These are phyloP conservation scores for Masticophis lateralis DNA, from an alignment of 2,797 vertebrate species.

Conservation along the genomic window DNA sequence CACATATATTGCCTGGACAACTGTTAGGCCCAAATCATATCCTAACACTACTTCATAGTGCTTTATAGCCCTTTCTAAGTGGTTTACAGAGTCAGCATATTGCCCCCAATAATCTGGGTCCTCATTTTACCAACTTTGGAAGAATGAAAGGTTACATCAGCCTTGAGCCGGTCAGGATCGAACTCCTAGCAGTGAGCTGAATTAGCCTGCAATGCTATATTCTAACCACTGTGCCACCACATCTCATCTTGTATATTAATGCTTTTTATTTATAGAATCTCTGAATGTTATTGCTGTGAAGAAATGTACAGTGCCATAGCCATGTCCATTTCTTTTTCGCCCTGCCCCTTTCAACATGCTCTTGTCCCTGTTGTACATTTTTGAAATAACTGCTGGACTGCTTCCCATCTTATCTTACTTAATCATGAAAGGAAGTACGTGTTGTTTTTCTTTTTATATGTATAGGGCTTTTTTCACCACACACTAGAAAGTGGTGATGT, in stretches of 20 bases:
- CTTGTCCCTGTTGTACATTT: not conserved
- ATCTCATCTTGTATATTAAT: not conserved
- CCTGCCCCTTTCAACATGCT: not conserved
- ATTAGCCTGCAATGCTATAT: not conserved
- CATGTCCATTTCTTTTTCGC: not conserved
- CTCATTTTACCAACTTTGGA: not conserved
- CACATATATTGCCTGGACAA: no score
- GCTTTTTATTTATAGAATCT: not conserved
- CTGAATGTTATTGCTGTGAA: not conserved
- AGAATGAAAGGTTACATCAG: not conserved
- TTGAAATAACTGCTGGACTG: not conserved
- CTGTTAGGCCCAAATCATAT: no score
- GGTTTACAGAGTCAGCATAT: not conserved
- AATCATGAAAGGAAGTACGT: not conserved
- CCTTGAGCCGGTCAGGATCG: not conserved
- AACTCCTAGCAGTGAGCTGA: not conserved
- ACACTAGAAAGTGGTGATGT: not conserved
- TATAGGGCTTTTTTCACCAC: not conserved
- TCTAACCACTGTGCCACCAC: not conserved
- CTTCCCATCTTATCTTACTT: not conserved
- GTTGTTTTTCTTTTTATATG: not conserved
- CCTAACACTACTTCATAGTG: no score
- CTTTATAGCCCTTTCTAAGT: not conserved
- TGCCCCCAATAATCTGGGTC: not conserved
- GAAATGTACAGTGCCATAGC: not conserved